phyloP scores from a whole-genome alignment of 2,888 invertebrate genomes.

The Resseliella maxima region DNA sequence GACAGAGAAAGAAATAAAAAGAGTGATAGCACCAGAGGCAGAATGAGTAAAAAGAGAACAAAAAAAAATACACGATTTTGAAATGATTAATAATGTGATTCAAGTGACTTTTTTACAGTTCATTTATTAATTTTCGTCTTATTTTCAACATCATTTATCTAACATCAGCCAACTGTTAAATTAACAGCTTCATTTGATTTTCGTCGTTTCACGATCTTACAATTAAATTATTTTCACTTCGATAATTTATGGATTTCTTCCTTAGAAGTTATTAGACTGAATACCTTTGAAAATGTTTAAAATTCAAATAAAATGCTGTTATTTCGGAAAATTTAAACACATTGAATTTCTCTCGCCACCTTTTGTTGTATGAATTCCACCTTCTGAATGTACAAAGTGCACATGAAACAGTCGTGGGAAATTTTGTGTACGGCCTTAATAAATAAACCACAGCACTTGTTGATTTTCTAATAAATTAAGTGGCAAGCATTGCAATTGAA shows the following conservation, averaged over 20 bases:
- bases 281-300: no score
- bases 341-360: no score
- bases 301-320: no score
- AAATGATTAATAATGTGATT: constrained; percentile 39
- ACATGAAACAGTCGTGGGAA: neutral
- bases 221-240: no score
- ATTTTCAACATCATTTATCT: neutral
- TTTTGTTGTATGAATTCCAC: neutral
- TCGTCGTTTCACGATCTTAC: no score
- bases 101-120: neutral
- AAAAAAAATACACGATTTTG: neutral
- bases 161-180: neutral
- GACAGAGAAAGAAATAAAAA: no score
- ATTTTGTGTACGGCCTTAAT: neutral
- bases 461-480: constrained; percentile 51
- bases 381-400: neutral
- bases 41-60: no score
- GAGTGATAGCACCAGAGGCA: no score
- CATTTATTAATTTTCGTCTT: constrained; percentile 17
- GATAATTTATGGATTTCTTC: no score
- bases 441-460: constrained; percentile 30
- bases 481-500: neutral
- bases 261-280: no score
- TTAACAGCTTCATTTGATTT: neutral
- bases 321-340: no score